Evolutionary conservation across 1,140 invertebrate genomes (phyloP).

Genomic region (Teleopsis dalmanni): DNA sequence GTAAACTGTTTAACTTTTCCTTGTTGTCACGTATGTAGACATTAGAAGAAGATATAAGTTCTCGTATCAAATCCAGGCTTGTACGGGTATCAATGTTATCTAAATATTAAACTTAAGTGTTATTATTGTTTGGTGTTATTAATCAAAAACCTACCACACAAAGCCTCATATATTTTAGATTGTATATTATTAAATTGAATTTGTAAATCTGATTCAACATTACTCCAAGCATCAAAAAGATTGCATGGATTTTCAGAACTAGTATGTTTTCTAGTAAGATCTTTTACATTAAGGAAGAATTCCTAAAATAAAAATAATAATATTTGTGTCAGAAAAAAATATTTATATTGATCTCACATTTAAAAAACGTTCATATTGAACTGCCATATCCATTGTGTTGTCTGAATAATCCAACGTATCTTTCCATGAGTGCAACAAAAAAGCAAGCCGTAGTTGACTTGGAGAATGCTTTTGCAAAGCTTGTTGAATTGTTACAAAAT

Average conservation of each 20-base stretch:
- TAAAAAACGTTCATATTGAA: conserved; percentile 82
- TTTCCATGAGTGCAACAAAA: conserved; percentile 95
- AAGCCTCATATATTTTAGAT: conserved; percentile 68
- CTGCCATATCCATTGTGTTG: conserved; percentile 91
- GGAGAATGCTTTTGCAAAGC: conserved; percentile 80
- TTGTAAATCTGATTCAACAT: conserved; percentile 58
- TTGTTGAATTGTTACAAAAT: conserved; percentile 95
- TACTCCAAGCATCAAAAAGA: conserved; percentile 60
- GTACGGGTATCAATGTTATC: conserved; percentile 92
- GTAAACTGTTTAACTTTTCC: conserved; percentile 31
- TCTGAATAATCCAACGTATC: conserved; percentile 96
- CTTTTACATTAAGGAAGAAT: conserved; percentile 93
- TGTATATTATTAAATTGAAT: conserved; percentile 60
- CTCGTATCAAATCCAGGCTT: conserved; percentile 73
- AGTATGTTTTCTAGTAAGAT: conserved; percentile 63
- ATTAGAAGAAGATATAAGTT: conserved; percentile 75
- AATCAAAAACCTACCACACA: conserved; percentile 62
- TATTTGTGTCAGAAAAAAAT: conserved; percentile 8
- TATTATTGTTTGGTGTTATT: background rate
- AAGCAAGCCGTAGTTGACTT: conserved; percentile 85
- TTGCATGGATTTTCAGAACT: conserved; percentile 46
- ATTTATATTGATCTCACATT: conserved; percentile 58
- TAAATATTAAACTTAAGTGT: conserved; percentile 34
- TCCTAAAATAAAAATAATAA: conserved; percentile 56
- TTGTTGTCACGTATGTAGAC: conserved; percentile 70